A percentile compares a stretch with the other conserved stretches of the same genome.
Evolutionary conservation across 1,140 invertebrate genomes (phyloP).

Genomic region (Drosophila mayri): DNA sequence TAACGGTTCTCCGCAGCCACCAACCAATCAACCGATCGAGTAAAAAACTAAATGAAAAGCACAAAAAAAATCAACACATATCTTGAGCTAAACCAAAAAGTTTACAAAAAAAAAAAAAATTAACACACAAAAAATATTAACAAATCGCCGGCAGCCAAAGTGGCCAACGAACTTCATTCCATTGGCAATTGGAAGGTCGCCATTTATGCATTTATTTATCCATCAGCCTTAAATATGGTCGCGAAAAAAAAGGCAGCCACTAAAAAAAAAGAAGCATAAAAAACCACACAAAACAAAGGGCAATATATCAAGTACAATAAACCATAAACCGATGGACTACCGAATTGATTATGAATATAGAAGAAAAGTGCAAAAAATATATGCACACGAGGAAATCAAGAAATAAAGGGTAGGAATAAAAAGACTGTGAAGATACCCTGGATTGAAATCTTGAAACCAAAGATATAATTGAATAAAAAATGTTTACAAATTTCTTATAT

Average conservation of each 20-base stretch:
- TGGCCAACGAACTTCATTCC: constrained; percentile 57
- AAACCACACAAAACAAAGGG: constrained; percentile 26
- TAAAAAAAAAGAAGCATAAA: constrained; percentile 5
- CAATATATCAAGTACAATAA: constrained; percentile 61
- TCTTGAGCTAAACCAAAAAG: constrained; percentile 4
- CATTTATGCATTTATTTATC: constrained; percentile 22
- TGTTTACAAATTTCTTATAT: background rate
- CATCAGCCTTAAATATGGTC: constrained; percentile 20
- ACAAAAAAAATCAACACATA: constrained; percentile 5
- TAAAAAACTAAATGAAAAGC: constrained; percentile 40
- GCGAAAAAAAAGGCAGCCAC: constrained; percentile 2
- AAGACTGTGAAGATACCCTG: background rate
- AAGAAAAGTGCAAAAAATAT: constrained; percentile 27
- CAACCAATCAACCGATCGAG: constrained; percentile 12
- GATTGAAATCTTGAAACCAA: too few species aligned
- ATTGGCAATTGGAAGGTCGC: constrained; percentile 55
- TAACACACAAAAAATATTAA: constrained; percentile 27
- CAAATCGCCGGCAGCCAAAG: constrained; percentile 47
- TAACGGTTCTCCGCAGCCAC: constrained; percentile 65
- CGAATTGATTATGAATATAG: constrained; percentile 33
- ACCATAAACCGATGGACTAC: constrained; percentile 33
- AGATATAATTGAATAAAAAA: too few species aligned
- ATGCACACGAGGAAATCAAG: background rate
- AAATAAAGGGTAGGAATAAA: background rate
- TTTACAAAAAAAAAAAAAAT: constrained; percentile 37